Conservation (phyloP, 1,140 invertebrate genomes). For the Piezodorus guildinii region DNA sequence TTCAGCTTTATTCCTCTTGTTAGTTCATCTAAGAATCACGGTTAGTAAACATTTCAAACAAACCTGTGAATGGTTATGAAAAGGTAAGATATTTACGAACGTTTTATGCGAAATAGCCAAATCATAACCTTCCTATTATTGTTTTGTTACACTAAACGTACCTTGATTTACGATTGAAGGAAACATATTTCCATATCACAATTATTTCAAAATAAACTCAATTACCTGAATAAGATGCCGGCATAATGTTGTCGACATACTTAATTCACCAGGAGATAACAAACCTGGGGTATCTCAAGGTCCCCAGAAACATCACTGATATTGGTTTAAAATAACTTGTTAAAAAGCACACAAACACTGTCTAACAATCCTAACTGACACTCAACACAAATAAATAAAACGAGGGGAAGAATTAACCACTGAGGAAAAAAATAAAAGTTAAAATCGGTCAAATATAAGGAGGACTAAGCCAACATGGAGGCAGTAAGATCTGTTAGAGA, state of each 20-base stretch:
- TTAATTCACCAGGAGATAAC: neutral
- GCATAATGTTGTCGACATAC: slow-evolving; percentile 12
- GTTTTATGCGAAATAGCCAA: neutral
- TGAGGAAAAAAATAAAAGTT: neutral
- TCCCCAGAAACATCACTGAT: neutral
- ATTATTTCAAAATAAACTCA: neutral
- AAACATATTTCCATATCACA: too few species aligned
- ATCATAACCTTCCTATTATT: slow-evolving; percentile 15
- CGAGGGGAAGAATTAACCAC: slow-evolving; percentile 5
- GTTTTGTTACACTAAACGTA: neutral
- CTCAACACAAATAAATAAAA: neutral
- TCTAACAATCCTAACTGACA: neutral
- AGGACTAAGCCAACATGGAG: slow-evolving; percentile 14
- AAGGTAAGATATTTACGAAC: too few species aligned
- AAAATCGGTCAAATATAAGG: slow-evolving; percentile 14
- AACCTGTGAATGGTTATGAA: too few species aligned
- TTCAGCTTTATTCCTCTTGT: too few species aligned
- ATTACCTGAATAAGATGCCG: slow-evolving; percentile 3
- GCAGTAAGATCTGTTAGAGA: slow-evolving; percentile 3
- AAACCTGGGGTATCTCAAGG: slow-evolving; percentile 5
- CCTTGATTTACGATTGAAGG: too few species aligned
- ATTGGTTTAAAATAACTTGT: slow-evolving; percentile 1
- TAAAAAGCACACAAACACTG: neutral
- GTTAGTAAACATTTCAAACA: too few species aligned
- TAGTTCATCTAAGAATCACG: too few species aligned